phyloP scores from a whole-genome alignment of 2,888 invertebrate genomes.

The Sinohyriopsis cumingii region DNA sequence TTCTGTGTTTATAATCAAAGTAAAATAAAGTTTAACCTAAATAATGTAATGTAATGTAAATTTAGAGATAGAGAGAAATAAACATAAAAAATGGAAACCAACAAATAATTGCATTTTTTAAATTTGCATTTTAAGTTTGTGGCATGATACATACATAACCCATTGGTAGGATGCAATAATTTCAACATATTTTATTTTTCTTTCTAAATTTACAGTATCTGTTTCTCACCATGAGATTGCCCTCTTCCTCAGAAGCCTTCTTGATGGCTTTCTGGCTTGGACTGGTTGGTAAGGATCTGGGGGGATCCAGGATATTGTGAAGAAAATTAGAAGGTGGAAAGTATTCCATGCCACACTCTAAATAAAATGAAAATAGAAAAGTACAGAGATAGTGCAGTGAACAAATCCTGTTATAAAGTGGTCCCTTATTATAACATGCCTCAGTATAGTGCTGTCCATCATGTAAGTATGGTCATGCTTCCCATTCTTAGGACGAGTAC shows the following conservation, averaged over 20 bases:
- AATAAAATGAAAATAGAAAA: conserved; percentile 1
- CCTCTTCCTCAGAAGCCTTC: conserved; percentile 49
- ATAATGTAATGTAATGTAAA: too few species aligned
- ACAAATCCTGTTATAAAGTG: neutral
- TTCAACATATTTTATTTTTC: too few species aligned
- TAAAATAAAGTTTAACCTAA: too few species aligned
- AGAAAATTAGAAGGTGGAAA: conserved; percentile 63
- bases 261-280: conserved; percentile 21
- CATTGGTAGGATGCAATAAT: too few species aligned
- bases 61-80: too few species aligned
- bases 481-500: neutral
- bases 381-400: conserved; percentile 4
- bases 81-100: conserved; percentile 7
- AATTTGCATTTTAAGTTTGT: neutral
- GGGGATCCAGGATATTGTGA: conserved; percentile 53
- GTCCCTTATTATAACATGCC: neutral
- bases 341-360: conserved; percentile 62
- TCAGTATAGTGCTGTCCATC: neutral
- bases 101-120: neutral
- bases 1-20: too few species aligned
- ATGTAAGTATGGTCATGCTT: neutral
- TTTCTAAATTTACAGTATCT: neutral
- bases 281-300: conserved; percentile 27
- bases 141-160: neutral
- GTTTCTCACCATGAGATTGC: conserved; percentile 43